A percentile compares a stretch with the other conserved stretches of the same genome.
These are phyloP conservation scores for Trissoscelio sp. DNA, from an alignment of 2,888 invertebrate genomes.

Conservation along the genomic window DNA sequence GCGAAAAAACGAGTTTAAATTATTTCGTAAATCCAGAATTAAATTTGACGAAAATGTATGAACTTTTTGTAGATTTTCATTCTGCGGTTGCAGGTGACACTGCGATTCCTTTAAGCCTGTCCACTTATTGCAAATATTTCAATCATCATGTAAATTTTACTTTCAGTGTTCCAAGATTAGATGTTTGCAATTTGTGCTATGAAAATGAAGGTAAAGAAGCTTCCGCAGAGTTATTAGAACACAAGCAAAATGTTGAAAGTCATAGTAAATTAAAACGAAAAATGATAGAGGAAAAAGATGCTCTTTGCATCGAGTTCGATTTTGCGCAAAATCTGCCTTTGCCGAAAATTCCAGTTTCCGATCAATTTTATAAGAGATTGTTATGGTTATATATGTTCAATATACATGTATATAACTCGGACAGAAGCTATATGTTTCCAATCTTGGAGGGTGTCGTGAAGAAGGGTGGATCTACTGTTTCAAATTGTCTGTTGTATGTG, in stretches of 20 bases:
- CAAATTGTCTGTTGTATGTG: conserved; percentile 14
- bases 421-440: conserved; percentile 13
- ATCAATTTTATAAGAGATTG: too few relatives aligned
- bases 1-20: conserved; percentile 30
- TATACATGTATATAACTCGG: conserved; percentile 1
- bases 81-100: conserved; percentile 6
- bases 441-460: conserved; percentile 18
- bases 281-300: conserved; percentile 1
- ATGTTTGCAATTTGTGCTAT: conserved; percentile 30
- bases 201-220: conserved; percentile 7
- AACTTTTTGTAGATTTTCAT: conserved; percentile 23
- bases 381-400: conserved; percentile 46
- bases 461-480: conserved; percentile 40
- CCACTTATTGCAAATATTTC: conserved; percentile 41
- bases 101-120: conserved; percentile 8
- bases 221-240: background rate
- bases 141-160: conserved; percentile 33
- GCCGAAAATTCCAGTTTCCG: conserved; percentile 20
- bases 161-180: conserved; percentile 14
- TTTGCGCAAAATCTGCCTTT: conserved; percentile 23
- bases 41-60: conserved; percentile 13
- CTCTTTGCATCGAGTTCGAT: conserved; percentile 34
- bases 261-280: conserved; percentile 4
- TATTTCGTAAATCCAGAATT: conserved; percentile 47
- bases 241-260: background rate